These are phyloP conservation scores for Caenorhabditis wallacei DNA, from an alignment of 2,888 invertebrate species.

Conservation along the genomic window DNA sequence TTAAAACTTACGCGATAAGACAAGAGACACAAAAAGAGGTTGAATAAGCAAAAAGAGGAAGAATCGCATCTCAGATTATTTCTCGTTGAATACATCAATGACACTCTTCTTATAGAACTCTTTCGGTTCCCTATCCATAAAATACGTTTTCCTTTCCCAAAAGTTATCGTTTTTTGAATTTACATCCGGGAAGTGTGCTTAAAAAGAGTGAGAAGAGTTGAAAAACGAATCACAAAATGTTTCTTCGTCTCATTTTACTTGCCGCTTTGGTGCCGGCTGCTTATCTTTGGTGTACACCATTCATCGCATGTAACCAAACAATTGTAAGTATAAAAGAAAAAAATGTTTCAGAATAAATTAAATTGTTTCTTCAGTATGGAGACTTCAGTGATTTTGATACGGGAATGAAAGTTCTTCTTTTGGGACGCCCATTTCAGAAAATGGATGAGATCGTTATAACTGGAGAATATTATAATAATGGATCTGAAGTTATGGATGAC, in stretches of 20 bases:
- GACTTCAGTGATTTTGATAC: conserved; percentile 49
- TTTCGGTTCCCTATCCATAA: conserved; percentile 47
- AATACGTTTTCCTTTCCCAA: conserved; percentile 29
- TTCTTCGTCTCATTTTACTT: conserved; percentile 42
- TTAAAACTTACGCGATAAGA: conserved; percentile 26
- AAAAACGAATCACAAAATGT: conserved; percentile 45
- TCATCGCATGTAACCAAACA: conserved; percentile 53
- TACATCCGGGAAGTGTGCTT: conserved; percentile 40
- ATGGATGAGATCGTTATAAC: conserved; percentile 32
- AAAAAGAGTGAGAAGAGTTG: conserved; percentile 15
- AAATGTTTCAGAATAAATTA: background rate
- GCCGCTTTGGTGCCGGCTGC: conserved; percentile 24
- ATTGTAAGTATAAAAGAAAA: conserved; percentile 20
- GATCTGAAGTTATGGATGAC: conserved; percentile 44
- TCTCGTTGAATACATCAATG: conserved; percentile 2
- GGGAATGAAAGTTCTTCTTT: conserved; percentile 41
- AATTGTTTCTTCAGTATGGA: conserved; percentile 39
- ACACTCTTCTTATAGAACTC: conserved; percentile 6
- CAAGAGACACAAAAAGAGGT: conserved; percentile 2
- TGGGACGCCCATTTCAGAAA: conserved; percentile 56
- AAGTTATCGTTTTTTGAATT: conserved; percentile 4
- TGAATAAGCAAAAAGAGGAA: conserved; percentile 29
- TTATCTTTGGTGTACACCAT: conserved; percentile 54
- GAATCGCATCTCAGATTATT: conserved; percentile 35
- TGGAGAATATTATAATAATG: conserved; percentile 50